Evolutionary conservation across 2,113 vertebrate species (phyloP).

Genomic region (Pollimyrus isidori): DNA sequence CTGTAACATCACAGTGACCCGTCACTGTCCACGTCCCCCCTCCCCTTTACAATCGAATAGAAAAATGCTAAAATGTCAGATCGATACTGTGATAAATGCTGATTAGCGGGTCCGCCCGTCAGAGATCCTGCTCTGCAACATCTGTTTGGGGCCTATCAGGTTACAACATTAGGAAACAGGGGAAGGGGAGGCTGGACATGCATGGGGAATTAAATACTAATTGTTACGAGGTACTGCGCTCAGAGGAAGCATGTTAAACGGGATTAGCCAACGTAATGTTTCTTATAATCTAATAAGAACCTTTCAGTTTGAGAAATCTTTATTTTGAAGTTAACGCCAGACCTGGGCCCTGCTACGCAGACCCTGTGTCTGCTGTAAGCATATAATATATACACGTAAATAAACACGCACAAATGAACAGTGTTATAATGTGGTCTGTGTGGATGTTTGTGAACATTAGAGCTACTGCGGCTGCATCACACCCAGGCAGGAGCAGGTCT

Average conservation of each 20-base stretch:
- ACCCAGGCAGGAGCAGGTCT: slow-evolving; percentile 65
- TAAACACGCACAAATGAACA: not conserved
- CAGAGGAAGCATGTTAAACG: not conserved
- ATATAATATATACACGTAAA: not conserved
- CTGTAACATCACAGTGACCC: not conserved
- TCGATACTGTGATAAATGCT: slow-evolving; percentile 26
- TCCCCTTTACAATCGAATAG: not conserved
- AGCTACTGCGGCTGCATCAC: slow-evolving; percentile 26
- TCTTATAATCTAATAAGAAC: slow-evolving; percentile 5
- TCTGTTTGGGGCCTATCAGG: not conserved
- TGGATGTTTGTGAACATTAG: not conserved
- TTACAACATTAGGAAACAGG: slow-evolving; percentile 10
- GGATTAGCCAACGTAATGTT: not conserved
- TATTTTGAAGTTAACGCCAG: not conserved
- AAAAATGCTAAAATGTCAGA: slow-evolving; percentile 5
- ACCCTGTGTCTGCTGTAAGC: not conserved
- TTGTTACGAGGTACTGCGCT: not conserved
- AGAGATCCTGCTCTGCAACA: not conserved
- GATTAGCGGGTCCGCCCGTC: slow-evolving; percentile 11
- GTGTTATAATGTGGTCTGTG: not conserved
- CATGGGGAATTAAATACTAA: not conserved
- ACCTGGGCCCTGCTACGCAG: not conserved
- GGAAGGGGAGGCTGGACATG: not conserved
- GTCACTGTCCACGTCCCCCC: not conserved
- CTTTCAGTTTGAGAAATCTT: slow-evolving; percentile 5